A percentile compares a stretch with the other conserved stretches of the same genome.
These are phyloP conservation scores for Esox niger DNA, from an alignment of 2,113 vertebrate genomes.

Conservation along the genomic window DNA sequence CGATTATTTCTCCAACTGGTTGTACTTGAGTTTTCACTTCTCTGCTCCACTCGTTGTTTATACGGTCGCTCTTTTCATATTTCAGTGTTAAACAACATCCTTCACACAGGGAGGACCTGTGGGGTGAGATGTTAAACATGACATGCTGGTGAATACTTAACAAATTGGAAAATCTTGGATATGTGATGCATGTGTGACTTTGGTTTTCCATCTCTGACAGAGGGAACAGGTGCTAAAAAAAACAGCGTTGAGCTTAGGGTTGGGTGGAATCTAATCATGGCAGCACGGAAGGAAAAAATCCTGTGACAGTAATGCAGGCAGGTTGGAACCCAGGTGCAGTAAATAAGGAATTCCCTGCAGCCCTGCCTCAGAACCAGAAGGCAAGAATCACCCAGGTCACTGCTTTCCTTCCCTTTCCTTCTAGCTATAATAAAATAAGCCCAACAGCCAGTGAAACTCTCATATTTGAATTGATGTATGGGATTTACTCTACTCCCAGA, in stretches of 20 bases:
- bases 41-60: neutral
- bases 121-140: neutral
- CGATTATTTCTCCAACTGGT: too few relatives aligned
- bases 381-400: constrained; percentile 47
- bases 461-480: constrained; percentile 31
- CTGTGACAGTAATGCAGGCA: constrained; percentile 27
- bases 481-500: constrained; percentile 29
- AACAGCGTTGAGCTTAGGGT: neutral
- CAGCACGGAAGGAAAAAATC: neutral
- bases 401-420: constrained; percentile 38
- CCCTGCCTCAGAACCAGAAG: constrained; percentile 46
- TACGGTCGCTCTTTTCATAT: neutral
- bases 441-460: constrained; percentile 34
- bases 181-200: neutral
- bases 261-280: neutral
- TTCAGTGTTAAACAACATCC: neutral
- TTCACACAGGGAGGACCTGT: neutral
- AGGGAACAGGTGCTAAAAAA: neutral
- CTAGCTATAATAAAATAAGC: constrained; percentile 18
- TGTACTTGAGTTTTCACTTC: neutral
- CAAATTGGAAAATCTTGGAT: neutral
- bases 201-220: neutral
- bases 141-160: neutral
- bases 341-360: constrained; percentile 60
- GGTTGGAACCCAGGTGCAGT: constrained; percentile 46